Conservation (phyloP, 2,797 vertebrate genomes). For the Sphaeramia orbicularis region DNA sequence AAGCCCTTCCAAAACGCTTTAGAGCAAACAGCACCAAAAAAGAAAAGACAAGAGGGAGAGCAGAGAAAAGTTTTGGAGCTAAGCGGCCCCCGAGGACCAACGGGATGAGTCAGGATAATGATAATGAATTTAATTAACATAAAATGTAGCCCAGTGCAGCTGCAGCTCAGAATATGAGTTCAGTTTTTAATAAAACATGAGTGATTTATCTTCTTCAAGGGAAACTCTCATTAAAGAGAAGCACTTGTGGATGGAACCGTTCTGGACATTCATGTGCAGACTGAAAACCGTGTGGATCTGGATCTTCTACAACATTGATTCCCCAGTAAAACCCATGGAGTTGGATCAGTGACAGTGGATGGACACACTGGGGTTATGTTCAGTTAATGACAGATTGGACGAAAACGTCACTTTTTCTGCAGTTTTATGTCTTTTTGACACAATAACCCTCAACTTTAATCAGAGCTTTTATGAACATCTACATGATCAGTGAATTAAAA, state of each 20-base stretch:
- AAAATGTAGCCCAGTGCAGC: conserved; percentile 6
- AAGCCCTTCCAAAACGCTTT: background rate
- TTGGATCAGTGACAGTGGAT: too few species aligned
- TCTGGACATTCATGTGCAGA: too few species aligned
- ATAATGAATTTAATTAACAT: conserved; percentile 31
- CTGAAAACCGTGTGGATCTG: too few species aligned
- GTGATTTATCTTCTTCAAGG: conserved; percentile 24
- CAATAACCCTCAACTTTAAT: too few species aligned
- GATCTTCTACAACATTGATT: too few species aligned
- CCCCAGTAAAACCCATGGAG: too few species aligned
- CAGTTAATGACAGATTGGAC: too few species aligned
- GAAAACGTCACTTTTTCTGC: too few species aligned
- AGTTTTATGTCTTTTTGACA: too few species aligned
- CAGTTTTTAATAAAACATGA: conserved; percentile 15
- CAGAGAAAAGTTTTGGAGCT: background rate
- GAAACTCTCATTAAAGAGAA: conserved; percentile 24
- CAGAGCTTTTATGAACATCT: too few species aligned
- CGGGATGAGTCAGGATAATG: background rate
- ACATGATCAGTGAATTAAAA: too few species aligned
- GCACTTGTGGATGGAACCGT: conserved; percentile 1
- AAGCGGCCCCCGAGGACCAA: conserved; percentile 4
- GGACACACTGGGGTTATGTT: too few species aligned
- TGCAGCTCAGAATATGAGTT: conserved; percentile 5
- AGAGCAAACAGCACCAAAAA: conserved; percentile 1
- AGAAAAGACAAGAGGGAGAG: background rate